Conservation (phyloP, 2,888 invertebrate genomes). For the Dendrolimus houi region DNA sequence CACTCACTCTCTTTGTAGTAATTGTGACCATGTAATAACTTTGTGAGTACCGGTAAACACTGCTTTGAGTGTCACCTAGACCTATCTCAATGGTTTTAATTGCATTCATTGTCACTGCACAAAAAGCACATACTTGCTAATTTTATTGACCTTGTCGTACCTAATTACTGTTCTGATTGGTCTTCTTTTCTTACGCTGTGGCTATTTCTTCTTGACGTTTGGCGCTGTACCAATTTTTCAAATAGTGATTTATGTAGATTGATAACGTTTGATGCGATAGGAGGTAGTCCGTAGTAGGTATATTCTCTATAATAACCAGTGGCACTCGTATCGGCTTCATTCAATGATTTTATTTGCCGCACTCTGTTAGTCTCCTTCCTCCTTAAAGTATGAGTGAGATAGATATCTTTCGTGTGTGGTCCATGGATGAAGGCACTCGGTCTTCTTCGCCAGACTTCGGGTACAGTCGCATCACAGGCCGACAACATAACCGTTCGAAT, state of each 20-base stretch:
- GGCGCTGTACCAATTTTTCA: no score
- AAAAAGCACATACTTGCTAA: neutral
- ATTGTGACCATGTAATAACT: constrained; percentile 49
- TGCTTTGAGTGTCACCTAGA: constrained; percentile 25
- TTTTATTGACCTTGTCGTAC: neutral
- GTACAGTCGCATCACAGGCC: constrained; percentile 49
- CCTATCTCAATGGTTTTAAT: neutral
- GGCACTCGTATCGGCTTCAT: constrained; percentile 46
- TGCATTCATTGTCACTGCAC: neutral
- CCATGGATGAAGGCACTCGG: constrained; percentile 47
- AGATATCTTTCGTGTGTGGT: constrained; percentile 65
- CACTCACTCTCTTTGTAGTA: constrained; percentile 55
- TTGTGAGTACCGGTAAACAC: constrained; percentile 34
- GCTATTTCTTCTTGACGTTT: neutral
- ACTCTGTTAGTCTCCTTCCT: constrained; percentile 38
- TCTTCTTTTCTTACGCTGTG: neutral
- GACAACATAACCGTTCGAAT: constrained; percentile 69
- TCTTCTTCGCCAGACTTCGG: constrained; percentile 48
- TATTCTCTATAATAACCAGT: constrained; percentile 35
- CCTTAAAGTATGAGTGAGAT: constrained; percentile 46
- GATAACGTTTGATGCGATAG: no score
- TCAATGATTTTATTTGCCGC: constrained; percentile 66
- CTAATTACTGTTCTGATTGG: neutral
- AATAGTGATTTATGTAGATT: no score
- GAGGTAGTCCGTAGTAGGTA: no score